phyloP scores from a whole-genome alignment of 2,113 vertebrate species.

The Tenrec ecaudatus region DNA sequence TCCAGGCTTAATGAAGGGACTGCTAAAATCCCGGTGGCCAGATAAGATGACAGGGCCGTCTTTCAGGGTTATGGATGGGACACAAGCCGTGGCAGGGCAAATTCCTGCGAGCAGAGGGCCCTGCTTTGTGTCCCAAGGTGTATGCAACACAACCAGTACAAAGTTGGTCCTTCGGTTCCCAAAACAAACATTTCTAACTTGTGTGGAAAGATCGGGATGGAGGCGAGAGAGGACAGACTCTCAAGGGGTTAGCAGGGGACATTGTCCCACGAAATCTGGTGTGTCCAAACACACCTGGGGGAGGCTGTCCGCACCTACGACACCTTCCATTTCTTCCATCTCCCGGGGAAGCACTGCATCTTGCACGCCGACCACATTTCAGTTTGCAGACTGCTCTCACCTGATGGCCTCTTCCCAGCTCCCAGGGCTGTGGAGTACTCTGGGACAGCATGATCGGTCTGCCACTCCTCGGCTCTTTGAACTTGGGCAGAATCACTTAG shows the following conservation, averaged over 20 bases:
- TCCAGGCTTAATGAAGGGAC: slow-evolving; percentile 86
- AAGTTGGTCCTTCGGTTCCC: slow-evolving; percentile 74
- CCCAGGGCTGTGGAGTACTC: neutral
- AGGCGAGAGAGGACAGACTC: neutral
- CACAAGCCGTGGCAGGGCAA: slow-evolving; percentile 84
- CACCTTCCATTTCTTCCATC: rapidly evolving
- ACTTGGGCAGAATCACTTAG: neutral
- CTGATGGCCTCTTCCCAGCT: rapidly evolving
- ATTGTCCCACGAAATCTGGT: rapidly evolving
- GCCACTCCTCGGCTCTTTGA: neutral
- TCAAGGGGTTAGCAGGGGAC: neutral
- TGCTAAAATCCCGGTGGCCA: slow-evolving; percentile 86
- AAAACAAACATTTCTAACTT: slow-evolving; percentile 75
- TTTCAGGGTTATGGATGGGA: slow-evolving; percentile 89
- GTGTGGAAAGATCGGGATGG: slow-evolving; percentile 49
- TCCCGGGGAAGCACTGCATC: rapidly evolving
- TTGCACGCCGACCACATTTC: rapidly evolving
- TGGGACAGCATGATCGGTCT: neutral
- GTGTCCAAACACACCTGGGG: neutral
- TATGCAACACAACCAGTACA: slow-evolving; percentile 64
- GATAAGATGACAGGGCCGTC: slow-evolving; percentile 87
- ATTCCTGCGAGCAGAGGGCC: slow-evolving; percentile 82
- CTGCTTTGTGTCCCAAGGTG: slow-evolving; percentile 78
- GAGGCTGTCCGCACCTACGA: neutral
- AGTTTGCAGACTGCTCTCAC: neutral